Conservation (phyloP, 2,888 invertebrate genomes). For the Aleiodes alternator region DNA sequence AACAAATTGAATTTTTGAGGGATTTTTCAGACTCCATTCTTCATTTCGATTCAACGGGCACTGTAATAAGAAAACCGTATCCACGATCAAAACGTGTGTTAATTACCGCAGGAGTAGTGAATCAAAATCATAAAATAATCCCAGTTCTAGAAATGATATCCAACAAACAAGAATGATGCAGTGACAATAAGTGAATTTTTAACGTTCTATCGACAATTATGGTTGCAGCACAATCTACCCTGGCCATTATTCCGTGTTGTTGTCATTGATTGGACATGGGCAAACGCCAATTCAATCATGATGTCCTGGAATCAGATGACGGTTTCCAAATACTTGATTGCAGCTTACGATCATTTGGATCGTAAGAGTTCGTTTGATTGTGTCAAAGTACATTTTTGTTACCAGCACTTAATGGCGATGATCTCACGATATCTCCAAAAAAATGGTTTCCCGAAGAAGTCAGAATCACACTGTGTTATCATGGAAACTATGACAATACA, state of each 20-base stretch:
- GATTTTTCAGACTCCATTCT: not conserved
- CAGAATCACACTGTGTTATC: not conserved
- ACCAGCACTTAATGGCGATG: slow-evolving; percentile 42
- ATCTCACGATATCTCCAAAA: slow-evolving; percentile 32
- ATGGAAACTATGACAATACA: slow-evolving; percentile 42
- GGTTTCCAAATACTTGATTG: slow-evolving; percentile 13
- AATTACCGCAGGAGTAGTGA: slow-evolving; percentile 34
- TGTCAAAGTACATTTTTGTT: slow-evolving; percentile 34
- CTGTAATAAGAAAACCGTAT: slow-evolving; percentile 34
- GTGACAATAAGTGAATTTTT: not conserved
- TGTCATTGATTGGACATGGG: slow-evolving; percentile 41
- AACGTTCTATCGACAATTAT: slow-evolving; percentile 5
- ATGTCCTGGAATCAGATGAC: no score
- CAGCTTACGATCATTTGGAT: slow-evolving; percentile 36
- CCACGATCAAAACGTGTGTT: slow-evolving; percentile 14
- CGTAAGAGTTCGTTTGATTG: slow-evolving; percentile 5
- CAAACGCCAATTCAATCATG: slow-evolving; percentile 31
- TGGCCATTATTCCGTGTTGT: slow-evolving; percentile 18
- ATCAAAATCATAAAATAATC: slow-evolving; percentile 25
- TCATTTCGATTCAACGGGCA: slow-evolving; percentile 33
- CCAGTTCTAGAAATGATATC: slow-evolving; percentile 32
- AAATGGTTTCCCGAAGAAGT: slow-evolving; percentile 6
- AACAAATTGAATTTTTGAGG: slow-evolving; percentile 35
- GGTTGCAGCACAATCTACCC: slow-evolving; percentile 2
- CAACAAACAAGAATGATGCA: slow-evolving; percentile 22